Evolutionary conservation across 2,113 vertebrate species (phyloP), one percentile per base, ranked within the genome.

Genomic region (Argyrosomus japonicus): DNA sequence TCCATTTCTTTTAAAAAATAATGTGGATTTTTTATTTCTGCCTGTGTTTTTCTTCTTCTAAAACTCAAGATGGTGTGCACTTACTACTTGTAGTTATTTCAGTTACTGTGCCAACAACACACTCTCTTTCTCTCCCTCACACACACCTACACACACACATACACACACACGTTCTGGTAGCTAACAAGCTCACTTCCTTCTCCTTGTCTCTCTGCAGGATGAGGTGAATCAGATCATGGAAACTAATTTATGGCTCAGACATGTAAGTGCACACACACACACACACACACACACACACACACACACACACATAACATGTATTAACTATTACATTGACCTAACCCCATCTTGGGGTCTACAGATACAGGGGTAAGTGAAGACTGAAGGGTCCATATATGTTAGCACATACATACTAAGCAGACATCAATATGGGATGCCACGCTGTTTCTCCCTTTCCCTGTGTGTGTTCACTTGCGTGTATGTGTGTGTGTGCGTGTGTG

Each of bases 161-260:
- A 56, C 21, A 17, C 32, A 40, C 29, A 19, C 10, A 21, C 0
- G 21, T 45, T 56, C 14, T 47, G 8, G 29, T 45, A 3, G 4
- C 50, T 83, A 73, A 61, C 68, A 57, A 36, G 17, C 21, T 57
- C 3, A 58, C 10, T 62, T 68, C 14, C 12, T 64, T 72, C 47
- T 84, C 6, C 83, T 48, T 82, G 51, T 84, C 56, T 87, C 58
- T 75, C 58, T 75, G 60, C 84, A 94, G 93, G 93, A 94, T 60
- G 93, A 94, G 45, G 93, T 94, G 64, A 94, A 94, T 79, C 93
- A 94, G 81, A 94, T 94, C 81, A 94, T 94, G 93, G 93, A 94
- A 88, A 94, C 93, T 71, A 94, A 94, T 87, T 54, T 94, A 64
- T 94, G 93, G 93, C 92, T 94, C 51, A 87, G 93, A 68, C 93